These are phyloP conservation scores for Megaptera novaeangliae DNA, from an alignment of 2,113 vertebrate species.

Conservation along the genomic window DNA sequence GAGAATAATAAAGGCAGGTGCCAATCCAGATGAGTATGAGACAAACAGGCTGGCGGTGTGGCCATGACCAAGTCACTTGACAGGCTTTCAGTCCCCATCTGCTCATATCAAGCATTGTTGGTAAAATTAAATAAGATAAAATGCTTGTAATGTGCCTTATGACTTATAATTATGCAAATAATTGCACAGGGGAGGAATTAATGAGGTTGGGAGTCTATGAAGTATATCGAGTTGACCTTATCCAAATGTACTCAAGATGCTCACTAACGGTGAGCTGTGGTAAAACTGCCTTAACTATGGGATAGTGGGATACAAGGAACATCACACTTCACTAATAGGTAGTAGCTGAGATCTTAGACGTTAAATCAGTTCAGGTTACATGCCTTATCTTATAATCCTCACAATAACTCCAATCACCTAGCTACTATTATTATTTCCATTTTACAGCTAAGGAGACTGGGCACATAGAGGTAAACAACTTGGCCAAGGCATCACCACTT, in stretches of 20 bases:
- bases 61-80: not conserved
- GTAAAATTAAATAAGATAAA: not conserved
- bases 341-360: not conserved
- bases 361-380: not conserved
- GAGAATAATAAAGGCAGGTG: not conserved
- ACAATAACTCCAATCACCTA: not conserved
- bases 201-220: not conserved
- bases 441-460: not conserved
- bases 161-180: conserved; percentile 5
- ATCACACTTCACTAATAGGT: not conserved
- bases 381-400: not conserved
- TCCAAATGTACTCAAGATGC: not conserved
- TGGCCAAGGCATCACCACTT: not conserved
- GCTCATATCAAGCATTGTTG: not conserved
- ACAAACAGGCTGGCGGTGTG: not conserved
- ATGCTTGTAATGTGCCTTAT: not conserved
- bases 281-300: not conserved
- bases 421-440: not conserved
- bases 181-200: not conserved
- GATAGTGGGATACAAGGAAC: not conserved
- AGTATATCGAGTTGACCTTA: not conserved
- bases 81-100: not conserved
- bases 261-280: not conserved
- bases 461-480: not conserved
- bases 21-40: not conserved